Percentiles rank a stretch among this genome's conserved stretches.
These are phyloP conservation scores for Pterois miles DNA, from an alignment of 2,797 vertebrate species.

Conservation along the genomic window DNA sequence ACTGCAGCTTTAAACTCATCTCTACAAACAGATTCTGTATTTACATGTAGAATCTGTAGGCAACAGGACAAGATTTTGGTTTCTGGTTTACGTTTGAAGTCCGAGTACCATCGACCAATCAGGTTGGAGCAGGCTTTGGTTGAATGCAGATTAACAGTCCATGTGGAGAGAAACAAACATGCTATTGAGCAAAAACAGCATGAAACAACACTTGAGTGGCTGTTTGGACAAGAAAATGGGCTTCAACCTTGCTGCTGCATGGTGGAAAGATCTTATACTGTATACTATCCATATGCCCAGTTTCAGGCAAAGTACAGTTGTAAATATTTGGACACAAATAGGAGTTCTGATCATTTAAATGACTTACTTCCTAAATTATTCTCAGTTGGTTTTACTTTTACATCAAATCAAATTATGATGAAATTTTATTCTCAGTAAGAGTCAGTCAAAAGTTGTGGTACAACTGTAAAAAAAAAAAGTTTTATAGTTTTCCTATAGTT, in stretches of 20 bases:
- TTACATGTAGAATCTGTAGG: not conserved
- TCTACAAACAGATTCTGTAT: too few species aligned
- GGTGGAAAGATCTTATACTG: not conserved
- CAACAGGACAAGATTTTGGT: accelerated
- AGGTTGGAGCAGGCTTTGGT: accelerated
- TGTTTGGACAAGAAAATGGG: slow-evolving; percentile 14
- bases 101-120: too few species aligned
- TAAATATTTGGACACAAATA: not conserved
- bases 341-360: slow-evolving; percentile 4
- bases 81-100: too few species aligned
- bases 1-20: not conserved
- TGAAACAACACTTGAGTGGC: slow-evolving; percentile 8
- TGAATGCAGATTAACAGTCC: too few species aligned
- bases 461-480: not conserved
- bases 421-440: not conserved
- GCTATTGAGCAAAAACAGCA: slow-evolving; percentile 6
- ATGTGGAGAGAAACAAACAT: not conserved
- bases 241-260: not conserved
- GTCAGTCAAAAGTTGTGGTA: slow-evolving; percentile 40
- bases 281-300: not conserved
- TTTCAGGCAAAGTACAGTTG: not conserved
- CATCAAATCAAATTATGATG: slow-evolving; percentile 8
- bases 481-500: slow-evolving; percentile 10
- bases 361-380: not conserved
- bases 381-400: not conserved